phyloP scores from a whole-genome alignment of 37 sponge, comb jelly and placozoan species.

The Cladorhizidae sp. region DNA sequence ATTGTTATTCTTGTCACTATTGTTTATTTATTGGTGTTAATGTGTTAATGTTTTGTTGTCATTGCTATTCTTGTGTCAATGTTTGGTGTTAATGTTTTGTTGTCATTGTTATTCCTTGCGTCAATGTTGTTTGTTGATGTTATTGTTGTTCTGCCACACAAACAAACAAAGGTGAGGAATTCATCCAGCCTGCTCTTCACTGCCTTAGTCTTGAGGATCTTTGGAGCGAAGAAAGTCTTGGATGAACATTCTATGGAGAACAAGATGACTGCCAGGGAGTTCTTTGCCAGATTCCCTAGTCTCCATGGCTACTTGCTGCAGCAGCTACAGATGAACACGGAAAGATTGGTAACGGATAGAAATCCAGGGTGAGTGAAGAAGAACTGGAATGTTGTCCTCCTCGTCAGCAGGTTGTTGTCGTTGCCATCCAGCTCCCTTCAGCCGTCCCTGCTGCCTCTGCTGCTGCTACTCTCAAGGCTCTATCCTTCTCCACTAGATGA shows the following conservation, averaged over 20 bases:
- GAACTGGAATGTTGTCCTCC: not conserved
- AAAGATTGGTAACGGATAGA: not conserved
- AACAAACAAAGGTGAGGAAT: slow-evolving; percentile 71
- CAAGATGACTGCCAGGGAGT: slow-evolving; percentile 73
- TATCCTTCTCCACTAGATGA: slow-evolving; percentile 69
- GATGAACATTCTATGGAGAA: slow-evolving; percentile 84
- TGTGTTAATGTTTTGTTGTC: too few relatives aligned
- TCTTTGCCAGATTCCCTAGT: slow-evolving; percentile 79
- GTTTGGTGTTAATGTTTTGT: not conserved
- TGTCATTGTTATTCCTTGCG: not conserved
- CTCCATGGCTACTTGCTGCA: slow-evolving; percentile 53
- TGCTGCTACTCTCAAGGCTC: slow-evolving; percentile 67
- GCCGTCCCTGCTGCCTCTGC: slow-evolving; percentile 63
- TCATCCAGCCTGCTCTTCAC: slow-evolving; percentile 82
- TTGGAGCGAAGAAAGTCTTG: slow-evolving; percentile 81
- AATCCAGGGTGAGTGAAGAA: not conserved
- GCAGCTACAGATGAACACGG: slow-evolving; percentile 33
- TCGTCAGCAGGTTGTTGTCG: too few relatives aligned
- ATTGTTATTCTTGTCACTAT: too few relatives aligned
- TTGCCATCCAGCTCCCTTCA: slow-evolving; percentile 16
- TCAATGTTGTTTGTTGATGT: not conserved
- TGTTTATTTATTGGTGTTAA: not conserved
- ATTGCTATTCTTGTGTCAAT: not conserved
- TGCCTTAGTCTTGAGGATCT: slow-evolving; percentile 70
- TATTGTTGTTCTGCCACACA: not conserved